Conservation (phyloP, 2,888 invertebrate genomes). For the Pyrgus malvae region DNA sequence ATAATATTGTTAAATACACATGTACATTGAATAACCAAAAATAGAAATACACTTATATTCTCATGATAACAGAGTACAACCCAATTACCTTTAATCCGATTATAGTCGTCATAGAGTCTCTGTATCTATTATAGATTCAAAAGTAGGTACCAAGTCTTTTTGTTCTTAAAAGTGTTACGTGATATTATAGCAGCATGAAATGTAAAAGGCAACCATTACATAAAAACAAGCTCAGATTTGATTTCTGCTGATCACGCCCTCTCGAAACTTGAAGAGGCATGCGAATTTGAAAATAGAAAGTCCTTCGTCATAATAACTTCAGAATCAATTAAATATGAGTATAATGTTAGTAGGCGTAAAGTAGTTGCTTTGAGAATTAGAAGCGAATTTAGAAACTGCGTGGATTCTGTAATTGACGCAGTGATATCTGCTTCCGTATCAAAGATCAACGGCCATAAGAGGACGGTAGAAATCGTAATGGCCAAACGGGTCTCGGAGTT, state of each 20-base stretch:
- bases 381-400: conserved; percentile 8
- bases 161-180: conserved; percentile 7
- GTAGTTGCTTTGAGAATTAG: not conserved
- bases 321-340: conserved; percentile 35
- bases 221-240: conserved; percentile 51
- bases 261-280: conserved; percentile 49
- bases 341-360: not conserved
- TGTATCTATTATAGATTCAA: not conserved
- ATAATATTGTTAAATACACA: not conserved
- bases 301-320: conserved; percentile 34
- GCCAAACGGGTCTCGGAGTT: conserved; percentile 39
- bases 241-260: conserved; percentile 49
- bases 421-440: conserved; percentile 7
- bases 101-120: conserved; percentile 2
- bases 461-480: conserved; percentile 57
- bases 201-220: conserved; percentile 54
- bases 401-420: not conserved
- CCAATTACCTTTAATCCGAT: conserved; percentile 7
- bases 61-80: too few species aligned
- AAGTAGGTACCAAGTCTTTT: not conserved
- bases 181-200: conserved; percentile 33
- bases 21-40: too few species aligned
- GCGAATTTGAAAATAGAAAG: conserved; percentile 68
- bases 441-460: conserved; percentile 38
- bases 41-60: too few species aligned